A percentile compares a stretch with the other conserved stretches of the same genome.
phyloP scores from a whole-genome alignment of 2,888 invertebrate genomes.

The Allolobophora icterica region DNA sequence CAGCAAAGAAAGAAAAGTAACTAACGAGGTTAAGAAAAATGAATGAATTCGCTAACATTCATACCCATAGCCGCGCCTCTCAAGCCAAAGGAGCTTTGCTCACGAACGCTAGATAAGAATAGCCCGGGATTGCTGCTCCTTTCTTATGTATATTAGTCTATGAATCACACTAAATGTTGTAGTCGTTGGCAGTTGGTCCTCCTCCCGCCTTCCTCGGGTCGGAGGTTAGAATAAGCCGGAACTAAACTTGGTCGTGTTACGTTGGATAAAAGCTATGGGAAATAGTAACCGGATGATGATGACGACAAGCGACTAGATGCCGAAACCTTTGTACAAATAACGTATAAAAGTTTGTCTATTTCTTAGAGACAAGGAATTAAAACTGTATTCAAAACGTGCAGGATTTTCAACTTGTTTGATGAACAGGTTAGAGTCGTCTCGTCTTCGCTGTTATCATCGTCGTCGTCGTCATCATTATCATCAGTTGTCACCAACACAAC shows the following conservation, averaged over 20 bases:
- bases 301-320: background rate
- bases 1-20: no score
- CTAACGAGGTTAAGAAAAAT: no score
- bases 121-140: no score
- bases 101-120: no score
- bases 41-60: no score
- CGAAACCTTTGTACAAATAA: background rate
- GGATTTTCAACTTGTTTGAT: background rate
- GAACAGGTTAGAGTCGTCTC: background rate
- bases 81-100: no score
- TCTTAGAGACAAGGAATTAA: background rate
- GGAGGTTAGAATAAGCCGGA: slow-evolving; percentile 2
- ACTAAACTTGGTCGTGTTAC: background rate
- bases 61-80: no score
- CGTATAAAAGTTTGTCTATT: background rate
- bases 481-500: no score
- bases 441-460: background rate
- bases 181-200: background rate
- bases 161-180: background rate
- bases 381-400: background rate
- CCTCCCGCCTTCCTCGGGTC: background rate
- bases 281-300: slow-evolving; percentile 5
- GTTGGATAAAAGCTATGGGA: background rate
- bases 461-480: background rate
- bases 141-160: background rate